Conservation (phyloP, 2,797 vertebrate genomes). For the Otolemur crassicaudatus region DNA sequence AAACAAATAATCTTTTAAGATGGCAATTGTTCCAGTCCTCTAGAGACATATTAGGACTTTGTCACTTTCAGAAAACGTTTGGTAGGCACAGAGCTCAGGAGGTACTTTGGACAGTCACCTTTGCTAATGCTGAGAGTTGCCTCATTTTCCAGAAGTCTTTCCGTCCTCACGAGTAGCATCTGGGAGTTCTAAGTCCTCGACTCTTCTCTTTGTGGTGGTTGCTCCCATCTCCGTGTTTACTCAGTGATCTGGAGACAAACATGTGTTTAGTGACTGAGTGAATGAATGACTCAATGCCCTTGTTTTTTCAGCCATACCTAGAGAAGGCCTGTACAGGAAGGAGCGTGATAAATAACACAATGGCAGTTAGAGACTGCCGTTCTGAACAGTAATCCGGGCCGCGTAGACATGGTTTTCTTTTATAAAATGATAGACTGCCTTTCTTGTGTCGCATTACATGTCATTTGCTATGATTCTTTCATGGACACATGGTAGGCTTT, state of each 20-base stretch:
- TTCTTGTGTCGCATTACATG: neutral
- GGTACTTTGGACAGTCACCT: neutral
- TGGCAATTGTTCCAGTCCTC: neutral
- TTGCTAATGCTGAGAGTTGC: neutral
- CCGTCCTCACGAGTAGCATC: neutral
- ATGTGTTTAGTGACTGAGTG: neutral
- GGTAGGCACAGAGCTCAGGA: neutral
- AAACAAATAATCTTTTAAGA: slow-evolving; percentile 38
- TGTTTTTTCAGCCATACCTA: neutral
- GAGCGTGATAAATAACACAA: rapidly evolving
- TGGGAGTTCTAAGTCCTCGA: neutral
- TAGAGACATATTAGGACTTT: neutral
- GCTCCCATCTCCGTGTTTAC: neutral
- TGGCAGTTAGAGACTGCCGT: neutral
- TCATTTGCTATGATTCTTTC: neutral
- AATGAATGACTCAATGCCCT: neutral
- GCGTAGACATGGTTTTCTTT: neutral
- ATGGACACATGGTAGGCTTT: neutral
- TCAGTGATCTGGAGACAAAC: neutral
- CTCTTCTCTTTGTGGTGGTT: neutral
- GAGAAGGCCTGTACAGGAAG: rapidly evolving
- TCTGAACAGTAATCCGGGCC: neutral
- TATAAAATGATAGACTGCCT: neutral
- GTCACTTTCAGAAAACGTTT: slow-evolving; percentile 5
- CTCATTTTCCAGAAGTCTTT: neutral